Evolutionary conservation across 53 echinoderm and acorn worm genomes (phyloP), one percentile per base, ranked within the genome.

Genomic region (Patiria pectinifera): DNA sequence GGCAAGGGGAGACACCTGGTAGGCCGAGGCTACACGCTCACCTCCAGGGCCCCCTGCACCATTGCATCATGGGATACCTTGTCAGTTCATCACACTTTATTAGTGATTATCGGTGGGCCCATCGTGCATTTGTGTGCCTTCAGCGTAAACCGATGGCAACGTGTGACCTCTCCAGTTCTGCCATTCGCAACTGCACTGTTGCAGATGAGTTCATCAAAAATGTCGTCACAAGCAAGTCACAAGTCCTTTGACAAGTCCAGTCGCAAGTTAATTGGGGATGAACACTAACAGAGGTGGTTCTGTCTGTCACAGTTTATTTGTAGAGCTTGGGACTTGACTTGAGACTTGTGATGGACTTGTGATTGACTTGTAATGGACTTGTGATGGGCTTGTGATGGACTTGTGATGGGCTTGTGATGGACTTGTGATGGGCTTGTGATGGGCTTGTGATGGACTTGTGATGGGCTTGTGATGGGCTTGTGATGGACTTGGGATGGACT

Each of bases 81-180:
- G 2, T 2, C 48, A 23, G 86, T 70, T 70, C 63, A 86, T 86
- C 86, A 71, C 86, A 86, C 86, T 86, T 86, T 53, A 53, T 53
- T 53, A 48, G 71, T 18, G 71, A 58, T 85, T 71, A 85, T 47
- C 8, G 45, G 43, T 45, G 24, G 19, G 35, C 70, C 71, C 85
- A 85, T 71, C 71, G 48, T n/a, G 3, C 22, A 19, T 23, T 53
- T 13, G 71, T 43, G 43, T 10, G 45, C n/a, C 26, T 70, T 11
- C 45, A 70, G 62, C 26, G 49, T 85, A 19, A 15, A 70, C 10
- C 85, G 13, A 7, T 22, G 85, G 66, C 70, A 85, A 47, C 61
- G 9, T 24, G 6, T 48, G 71, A 85, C 48, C 85, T 70, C 18
- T 24, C 35, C 12, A 14, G 23, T 61, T 15, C 66, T 66, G 66